Base-by-base conservation (phyloP, 2,888 invertebrate genomes). In the Rotaria macrura region DNA sequence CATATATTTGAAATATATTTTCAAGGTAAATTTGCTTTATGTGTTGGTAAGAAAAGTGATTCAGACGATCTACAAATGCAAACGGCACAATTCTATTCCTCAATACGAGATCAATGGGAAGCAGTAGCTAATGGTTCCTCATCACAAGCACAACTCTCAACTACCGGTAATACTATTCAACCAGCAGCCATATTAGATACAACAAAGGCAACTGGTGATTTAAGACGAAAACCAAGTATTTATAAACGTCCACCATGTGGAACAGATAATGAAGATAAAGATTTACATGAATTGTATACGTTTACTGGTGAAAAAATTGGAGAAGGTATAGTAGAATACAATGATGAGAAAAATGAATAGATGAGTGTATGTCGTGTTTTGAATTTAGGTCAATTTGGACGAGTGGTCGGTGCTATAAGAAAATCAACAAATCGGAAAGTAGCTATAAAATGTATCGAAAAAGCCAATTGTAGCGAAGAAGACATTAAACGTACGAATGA, bases 291-390 rank as follows among this genome's bases (percentile, higher is more conserved):
- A 12, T 12, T 79, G 0, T 79, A 79, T n/a, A 20, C 10, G 43
- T 79, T 79, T 79, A 79, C 79, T 43, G 43, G 43, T 79, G 79
- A 79, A 79, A 40, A 40, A 34, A 79, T 79, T 43, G 79, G 79
- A 6, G 43, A 79, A 43, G 79, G 79, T 79, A n/a, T 47, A 17
- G 4, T 17, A 17, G 49, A 5, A 17, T 49, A 17, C 14, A 49
- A 49, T 17, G 23, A 23, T 52, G 1, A 23, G 7, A 52, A 52
- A 52, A 47, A 47, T 47, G 10, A 12, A 12, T 9, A 12, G 14
- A 1, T 52, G 3, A 29, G 10, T 29, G 5, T 9, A 29, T 6
- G 9, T n/a, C 10, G 6, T 57, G 29, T 57, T 14, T 57, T 25
- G 10, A 57, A 29, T 57, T 57, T 65, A 65, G 65, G 65, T 65